Conservation (phyloP, 1,140 invertebrate species). For the Meloidogyne chitwoodi region DNA sequence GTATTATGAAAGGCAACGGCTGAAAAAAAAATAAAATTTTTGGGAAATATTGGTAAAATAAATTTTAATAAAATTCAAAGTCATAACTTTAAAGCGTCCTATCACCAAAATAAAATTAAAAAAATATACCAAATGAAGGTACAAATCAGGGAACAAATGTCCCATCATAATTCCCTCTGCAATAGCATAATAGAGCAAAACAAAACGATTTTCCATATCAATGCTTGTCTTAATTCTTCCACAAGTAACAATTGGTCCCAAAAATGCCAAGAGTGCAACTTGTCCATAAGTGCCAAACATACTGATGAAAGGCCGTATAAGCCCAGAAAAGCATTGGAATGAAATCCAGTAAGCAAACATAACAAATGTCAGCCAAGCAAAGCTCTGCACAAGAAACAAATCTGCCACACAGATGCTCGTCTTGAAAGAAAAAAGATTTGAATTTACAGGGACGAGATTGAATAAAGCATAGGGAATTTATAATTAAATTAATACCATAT, state of each 20-base stretch:
- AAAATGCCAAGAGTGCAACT: background rate
- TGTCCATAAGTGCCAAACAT: background rate
- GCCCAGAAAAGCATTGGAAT: background rate
- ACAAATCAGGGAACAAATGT: background rate
- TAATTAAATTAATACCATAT: background rate
- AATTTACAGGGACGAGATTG: too few species aligned
- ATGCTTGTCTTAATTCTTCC: background rate
- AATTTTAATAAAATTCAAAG: too few species aligned
- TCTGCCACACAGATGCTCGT: background rate
- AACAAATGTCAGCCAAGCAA: background rate
- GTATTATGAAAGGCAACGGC: background rate
- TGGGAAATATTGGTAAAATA: too few species aligned
- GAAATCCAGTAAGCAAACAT: background rate
- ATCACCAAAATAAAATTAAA: background rate
- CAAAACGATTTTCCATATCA: background rate
- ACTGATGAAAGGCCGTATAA: background rate
- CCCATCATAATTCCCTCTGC: background rate
- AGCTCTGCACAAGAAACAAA: background rate
- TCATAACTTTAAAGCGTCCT: too few species aligned
- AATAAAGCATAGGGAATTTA: background rate
- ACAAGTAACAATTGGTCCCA: background rate
- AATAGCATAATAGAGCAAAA: background rate
- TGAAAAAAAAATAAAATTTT: background rate
- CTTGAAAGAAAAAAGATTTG: background rate
- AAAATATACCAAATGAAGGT: background rate